phyloP scores from a whole-genome alignment of 2,113 vertebrate genomes.

The Tauraco erythrolophus region DNA sequence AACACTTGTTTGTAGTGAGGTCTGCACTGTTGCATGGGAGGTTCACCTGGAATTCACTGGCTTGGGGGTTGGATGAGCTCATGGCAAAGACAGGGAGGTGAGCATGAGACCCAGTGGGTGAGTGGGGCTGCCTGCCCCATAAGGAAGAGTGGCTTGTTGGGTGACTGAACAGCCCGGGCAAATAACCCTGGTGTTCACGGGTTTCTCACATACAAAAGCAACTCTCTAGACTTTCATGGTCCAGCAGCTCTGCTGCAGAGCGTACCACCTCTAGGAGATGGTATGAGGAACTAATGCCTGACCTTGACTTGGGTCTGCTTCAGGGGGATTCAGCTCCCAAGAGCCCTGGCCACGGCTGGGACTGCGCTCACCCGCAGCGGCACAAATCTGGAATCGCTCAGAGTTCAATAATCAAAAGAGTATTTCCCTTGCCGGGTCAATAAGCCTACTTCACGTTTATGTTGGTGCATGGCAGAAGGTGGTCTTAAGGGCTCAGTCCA shows the following conservation, averaged over 20 bases:
- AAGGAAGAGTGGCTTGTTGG: not conserved
- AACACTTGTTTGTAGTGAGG: constrained; percentile 35
- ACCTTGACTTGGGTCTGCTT: not conserved
- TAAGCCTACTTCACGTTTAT: not conserved
- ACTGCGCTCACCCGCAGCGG: not conserved
- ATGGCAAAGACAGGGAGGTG: not conserved
- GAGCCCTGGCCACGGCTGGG: not conserved
- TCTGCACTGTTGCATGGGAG: not conserved
- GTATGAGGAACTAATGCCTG: not conserved
- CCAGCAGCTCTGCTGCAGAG: not conserved
- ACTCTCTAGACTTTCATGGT: not conserved
- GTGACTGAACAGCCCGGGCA: not conserved
- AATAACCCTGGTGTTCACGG: not conserved
- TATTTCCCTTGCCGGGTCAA: not conserved
- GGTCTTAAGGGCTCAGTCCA: not conserved
- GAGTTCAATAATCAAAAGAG: not conserved
- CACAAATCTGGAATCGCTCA: not conserved
- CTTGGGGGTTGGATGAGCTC: not conserved
- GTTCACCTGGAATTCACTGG: not conserved
- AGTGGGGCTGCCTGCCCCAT: fast-evolving
- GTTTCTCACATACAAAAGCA: not conserved
- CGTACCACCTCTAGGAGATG: not conserved
- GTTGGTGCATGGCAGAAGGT: fast-evolving
- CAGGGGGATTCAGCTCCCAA: not conserved
- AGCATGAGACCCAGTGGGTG: not conserved